Base-by-base conservation (phyloP, 2,888 invertebrate genomes). In the Leistus spinibarbis region DNA sequence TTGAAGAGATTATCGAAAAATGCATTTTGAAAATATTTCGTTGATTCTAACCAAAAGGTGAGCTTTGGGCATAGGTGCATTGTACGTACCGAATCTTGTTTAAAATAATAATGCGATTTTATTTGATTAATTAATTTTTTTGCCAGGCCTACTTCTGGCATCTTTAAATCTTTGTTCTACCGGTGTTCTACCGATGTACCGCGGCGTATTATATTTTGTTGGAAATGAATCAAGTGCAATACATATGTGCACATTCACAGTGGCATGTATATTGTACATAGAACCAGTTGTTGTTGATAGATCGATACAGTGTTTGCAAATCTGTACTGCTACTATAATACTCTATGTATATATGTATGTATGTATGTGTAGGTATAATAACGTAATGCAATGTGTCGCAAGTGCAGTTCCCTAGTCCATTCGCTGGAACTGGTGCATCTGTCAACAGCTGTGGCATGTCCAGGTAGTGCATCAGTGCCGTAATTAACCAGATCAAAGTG, bases 401-500 rank as follows among this genome's bases (percentile, higher is more conserved):
- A 5, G 40, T 40, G 7, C 40, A 40, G 5, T 40, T 40, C 40
- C 13, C 40, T 40, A 10, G 40, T 7, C 40, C 40, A 40, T 40
- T 40, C 40, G 5, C 40, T 13, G 40, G 40, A 7, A 7, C 40
- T 40, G 40, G 1, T 40, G 40, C 40, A 40, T 40, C 7, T 13
- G 40, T 40, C 40, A 40, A 40, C 40, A 40, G 10, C 10, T 40
- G 40, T 40, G 1, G 10, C 40, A 40, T 40, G 40, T 57, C 24
- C 56, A 53, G 68, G 17, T 68, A 57, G 68, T 57, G 56, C 22
- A 27, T 56, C 68, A n/a, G 56, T 57, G 57, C 22, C 10, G 27
- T 68, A 68, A 68, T 68, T 68, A 68, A 68, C 68, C 68, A 56
- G 68, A 68, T 68, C 68, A 68, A 68, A 68, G 68, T 68, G 68